Evolutionary conservation across 2,113 vertebrate genomes (phyloP), one percentile per base, ranked within the genome.

Genomic region (Hystrix brachyura): DNA sequence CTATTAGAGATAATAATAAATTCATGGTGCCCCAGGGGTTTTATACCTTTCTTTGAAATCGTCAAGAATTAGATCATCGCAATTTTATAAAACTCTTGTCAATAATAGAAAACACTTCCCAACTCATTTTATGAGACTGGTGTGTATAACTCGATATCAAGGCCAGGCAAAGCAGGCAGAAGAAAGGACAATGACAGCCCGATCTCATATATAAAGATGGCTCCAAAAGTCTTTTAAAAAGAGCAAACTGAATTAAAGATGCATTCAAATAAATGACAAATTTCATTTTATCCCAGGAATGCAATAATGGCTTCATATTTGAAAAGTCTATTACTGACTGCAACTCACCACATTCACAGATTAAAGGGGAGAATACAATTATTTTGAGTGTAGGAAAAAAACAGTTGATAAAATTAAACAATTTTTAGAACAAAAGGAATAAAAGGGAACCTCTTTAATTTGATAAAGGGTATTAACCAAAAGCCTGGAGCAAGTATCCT

Each of bases 181-280:
- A 87, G 82, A 76, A 82, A 93, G 21, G 38, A 32, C 46, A 55
- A 76, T 81, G 27, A 85, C 17, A 71, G 76, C 13, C 46, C 46
- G 78, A 51, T 29, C 43, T 57, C 19, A 55, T 55, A 85, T 64
- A 76, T 76, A 74, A 64, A 55, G 25, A 78, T 53, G 19, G 67
- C 87, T 96, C 46, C 34, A 62, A 93, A 82, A 38, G 43, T 60
- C 8, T 78, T 90, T 78, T 90, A 65, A 93, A 95, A 93, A 90
- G 64, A 92, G 51, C 48, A 84, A 88, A 59, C 25, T 32, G 80
- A 74, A 85, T 80, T 43, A 29, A 48, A 94, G 60, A 80, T 59
- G 32, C 43, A 72, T 79, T 90, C 72, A 80, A 92, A 92, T 80
- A 84, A 80, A 57, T 55, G 69, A 57, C 46, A 71, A 65, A 57